Base-by-base conservation (phyloP, 1,140 invertebrate genomes). In the Aradophagus sp. region DNA sequence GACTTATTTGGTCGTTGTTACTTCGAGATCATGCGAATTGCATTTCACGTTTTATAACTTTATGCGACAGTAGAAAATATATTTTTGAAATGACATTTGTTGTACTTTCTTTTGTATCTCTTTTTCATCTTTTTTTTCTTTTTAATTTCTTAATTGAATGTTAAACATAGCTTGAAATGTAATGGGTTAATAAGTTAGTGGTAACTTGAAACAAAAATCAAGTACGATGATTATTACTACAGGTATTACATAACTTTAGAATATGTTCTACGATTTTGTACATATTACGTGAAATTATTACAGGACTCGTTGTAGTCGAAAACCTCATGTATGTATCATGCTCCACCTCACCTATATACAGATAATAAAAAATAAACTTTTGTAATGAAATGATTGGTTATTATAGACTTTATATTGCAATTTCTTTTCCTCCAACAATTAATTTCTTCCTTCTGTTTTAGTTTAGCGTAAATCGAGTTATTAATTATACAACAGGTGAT, bases 241-340 rank as follows among this genome's bases (percentile, higher is more conserved):
- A 79, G 65, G 71, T 63, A 75, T 78, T 79, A 58, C 38, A 41
- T 73, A 79, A 73, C 48, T 50, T 41, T 77, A 76, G 61, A 74
- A 66, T 78, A 77, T 55, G 45, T 75, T 75, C 38, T 66, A 74
- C 62, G 56, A 77, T 52, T 58, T 61, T 81, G 77, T 81, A 80
- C 62, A 79, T 81, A 80, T 80, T 75, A 73, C 68, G 73, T 75
- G 59, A 79, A 75, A 79, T 73, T 73, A 75, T 68, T 75, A 68
- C 61, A 66, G 55, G 65, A 75, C 62, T 75, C 70, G 61, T 69
- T 75, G 71, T 76, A 77, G 79, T 75, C 67, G 62, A 69, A 77
- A 80, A 80, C 70, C 75, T 80, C 73, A 78, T 80, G 76, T 76
- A 78, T 77, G 75, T 81, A 80, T 67, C 73, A 79, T 62, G 73